Evolutionary conservation across 92 coral and sea anemone species (phyloP), one percentile per base, ranked within the genome.

Genomic region (Metridium senile): DNA sequence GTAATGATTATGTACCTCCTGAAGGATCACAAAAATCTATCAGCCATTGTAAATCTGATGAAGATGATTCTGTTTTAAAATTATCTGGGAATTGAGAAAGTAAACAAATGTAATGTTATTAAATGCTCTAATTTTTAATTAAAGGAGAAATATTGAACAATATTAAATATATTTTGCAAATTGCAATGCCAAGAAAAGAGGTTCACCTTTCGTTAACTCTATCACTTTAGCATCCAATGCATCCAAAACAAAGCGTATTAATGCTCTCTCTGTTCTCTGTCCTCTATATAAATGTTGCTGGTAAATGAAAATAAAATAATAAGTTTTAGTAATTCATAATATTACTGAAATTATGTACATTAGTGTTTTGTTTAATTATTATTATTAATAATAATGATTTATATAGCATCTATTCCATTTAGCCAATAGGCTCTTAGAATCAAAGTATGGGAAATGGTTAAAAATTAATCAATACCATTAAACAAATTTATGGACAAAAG

Each of bases 281-380:
- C 97, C 99, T 77, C 76, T 82, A 62, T 85, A 91, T 27, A 96
- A 87, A 57, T 96, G 96, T 72, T 93, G 96, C 99, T 96, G 75
- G 7, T 28, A 62, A 56, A 33, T 65, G 63, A 54, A 77, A 57
- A 45, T 45, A 49, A 3, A 52, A 1, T 49, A 58, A 26, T 2
- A 1, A 63, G 19, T 31, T 49, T n/a, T n/a, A n/a, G n/a, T n/a
- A n/a, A n/a, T 27, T 26, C 1, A 73, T 18, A 26, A 39, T n/a
- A 13, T 56, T 9, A 73, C 21, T 19, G 45, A 56, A 39, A 47
- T 18, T 47, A 10, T 10, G n/a, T n/a, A n/a, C n/a, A n/a, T n/a
- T n/a, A n/a, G n/a, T n/a, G n/a, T n/a, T n/a, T n/a, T n/a, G n/a
- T n/a, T n/a, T n/a, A n/a, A n/a, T n/a, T n/a, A n/a, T n/a, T n/a